Conservation (phyloP, 2,797 vertebrate species). For the Sebastes hubbsi region DNA sequence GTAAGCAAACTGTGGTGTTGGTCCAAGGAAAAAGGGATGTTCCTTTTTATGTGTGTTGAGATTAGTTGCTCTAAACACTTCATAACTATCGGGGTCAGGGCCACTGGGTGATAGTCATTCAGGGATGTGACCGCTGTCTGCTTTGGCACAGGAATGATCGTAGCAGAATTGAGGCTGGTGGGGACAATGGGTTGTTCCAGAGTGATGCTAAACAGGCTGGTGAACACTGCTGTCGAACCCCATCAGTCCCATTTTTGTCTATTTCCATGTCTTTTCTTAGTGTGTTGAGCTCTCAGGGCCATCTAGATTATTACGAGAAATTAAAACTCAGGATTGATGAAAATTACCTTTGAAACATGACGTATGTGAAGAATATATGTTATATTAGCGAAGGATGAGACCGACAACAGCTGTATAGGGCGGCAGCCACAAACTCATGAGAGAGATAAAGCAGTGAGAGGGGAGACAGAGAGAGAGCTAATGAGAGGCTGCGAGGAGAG, state of each 20-base stretch:
- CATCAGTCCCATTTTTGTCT: neutral
- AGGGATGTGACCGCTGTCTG: neutral
- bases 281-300: neutral
- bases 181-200: too few species aligned
- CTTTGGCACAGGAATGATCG: neutral
- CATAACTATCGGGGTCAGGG: neutral
- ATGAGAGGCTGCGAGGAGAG: constrained; percentile 2
- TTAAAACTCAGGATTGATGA: neutral
- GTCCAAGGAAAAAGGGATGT: neutral
- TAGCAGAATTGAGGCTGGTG: too few species aligned
- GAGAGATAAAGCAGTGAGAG: constrained; percentile 1
- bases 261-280: neutral
- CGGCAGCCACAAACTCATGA: neutral
- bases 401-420: neutral
- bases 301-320: neutral
- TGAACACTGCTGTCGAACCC: neutral
- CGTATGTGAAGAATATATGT: neutral
- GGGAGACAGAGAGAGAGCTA: neutral
- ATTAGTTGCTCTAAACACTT: too few species aligned
- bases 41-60: too few species aligned
- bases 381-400: neutral
- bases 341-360: neutral
- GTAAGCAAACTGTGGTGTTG: neutral
- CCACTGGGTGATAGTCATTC: neutral
- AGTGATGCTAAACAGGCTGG: too few species aligned